phyloP scores from a whole-genome alignment of 2,888 invertebrate species.

The Dyspetes luteomarginatus region DNA sequence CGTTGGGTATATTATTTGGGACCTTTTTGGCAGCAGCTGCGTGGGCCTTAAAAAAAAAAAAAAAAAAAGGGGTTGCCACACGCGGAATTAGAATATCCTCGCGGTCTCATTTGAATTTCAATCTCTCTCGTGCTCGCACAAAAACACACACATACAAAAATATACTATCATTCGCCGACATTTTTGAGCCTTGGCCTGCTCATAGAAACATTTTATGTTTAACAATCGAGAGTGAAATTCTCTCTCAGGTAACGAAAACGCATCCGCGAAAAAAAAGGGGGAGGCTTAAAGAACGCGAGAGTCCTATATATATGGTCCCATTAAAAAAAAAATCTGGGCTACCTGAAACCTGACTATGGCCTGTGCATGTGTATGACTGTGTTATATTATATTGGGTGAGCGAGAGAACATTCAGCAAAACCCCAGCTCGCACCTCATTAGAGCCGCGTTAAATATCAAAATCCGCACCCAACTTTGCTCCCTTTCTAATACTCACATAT shows the following conservation, averaged over 20 bases:
- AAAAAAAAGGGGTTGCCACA: constrained; percentile 81
- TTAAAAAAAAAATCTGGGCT: constrained; percentile 59
- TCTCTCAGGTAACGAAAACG: constrained; percentile 60
- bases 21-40: constrained; percentile 80
- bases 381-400: constrained; percentile 11
- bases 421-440: constrained; percentile 79
- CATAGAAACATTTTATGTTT: constrained; percentile 58
- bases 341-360: constrained; percentile 62
- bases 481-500: constrained; percentile 13
- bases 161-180: constrained; percentile 54
- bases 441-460: constrained; percentile 78
- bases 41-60: constrained; percentile 82
- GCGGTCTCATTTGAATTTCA: constrained; percentile 84
- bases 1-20: constrained; percentile 76
- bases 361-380: neutral
- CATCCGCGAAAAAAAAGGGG: constrained; percentile 61
- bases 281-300: constrained; percentile 57
- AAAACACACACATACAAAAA: constrained; percentile 57
- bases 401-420: constrained; percentile 43
- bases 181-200: constrained; percentile 32
- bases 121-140: constrained; percentile 72
- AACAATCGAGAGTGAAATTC: constrained; percentile 54
- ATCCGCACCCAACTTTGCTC: constrained; percentile 63
- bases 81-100: constrained; percentile 83
- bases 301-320: constrained; percentile 46